Percentiles rank a stretch among this genome's conserved stretches.
phyloP scores from a whole-genome alignment of 1,140 invertebrate genomes.

The Acyrthosiphon pisum region DNA sequence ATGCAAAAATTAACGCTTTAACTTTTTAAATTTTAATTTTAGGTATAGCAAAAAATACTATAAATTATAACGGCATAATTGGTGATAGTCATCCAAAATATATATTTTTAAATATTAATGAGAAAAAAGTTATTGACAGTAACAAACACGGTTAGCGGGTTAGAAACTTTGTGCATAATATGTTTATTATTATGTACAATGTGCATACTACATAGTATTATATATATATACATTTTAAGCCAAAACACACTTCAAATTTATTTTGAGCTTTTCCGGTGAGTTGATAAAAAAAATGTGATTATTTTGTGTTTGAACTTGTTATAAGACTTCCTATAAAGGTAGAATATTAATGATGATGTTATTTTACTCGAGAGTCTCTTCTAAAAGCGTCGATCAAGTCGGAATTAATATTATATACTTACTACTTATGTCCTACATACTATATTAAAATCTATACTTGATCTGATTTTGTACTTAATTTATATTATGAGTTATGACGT shows the following conservation, averaged over 20 bases:
- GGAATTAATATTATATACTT: neutral
- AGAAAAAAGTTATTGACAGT: neutral
- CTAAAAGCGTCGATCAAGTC: neutral
- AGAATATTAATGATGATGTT: neutral
- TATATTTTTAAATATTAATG: neutral
- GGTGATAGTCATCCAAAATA: neutral
- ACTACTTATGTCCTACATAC: neutral
- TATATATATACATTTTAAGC: neutral
- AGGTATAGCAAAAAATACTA: too few relatives aligned
- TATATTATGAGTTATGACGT: neutral
- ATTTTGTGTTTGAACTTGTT: neutral
- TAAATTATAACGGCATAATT: too few relatives aligned
- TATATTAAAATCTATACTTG: neutral
- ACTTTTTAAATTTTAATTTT: too few relatives aligned
- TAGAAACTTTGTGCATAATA: neutral
- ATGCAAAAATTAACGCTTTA: too few relatives aligned
- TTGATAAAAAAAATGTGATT: neutral
- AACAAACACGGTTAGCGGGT: neutral
- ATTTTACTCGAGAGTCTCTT: slow-evolving; percentile 14
- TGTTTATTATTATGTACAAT: neutral
- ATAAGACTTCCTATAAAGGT: neutral
- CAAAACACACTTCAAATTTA: neutral
- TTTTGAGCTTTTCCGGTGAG: neutral
- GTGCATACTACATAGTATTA: neutral
- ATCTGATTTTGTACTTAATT: neutral